Evolutionary conservation across 2,113 vertebrate species (phyloP).

Genomic region (Sinocyclocheilus rhinocerous): DNA sequence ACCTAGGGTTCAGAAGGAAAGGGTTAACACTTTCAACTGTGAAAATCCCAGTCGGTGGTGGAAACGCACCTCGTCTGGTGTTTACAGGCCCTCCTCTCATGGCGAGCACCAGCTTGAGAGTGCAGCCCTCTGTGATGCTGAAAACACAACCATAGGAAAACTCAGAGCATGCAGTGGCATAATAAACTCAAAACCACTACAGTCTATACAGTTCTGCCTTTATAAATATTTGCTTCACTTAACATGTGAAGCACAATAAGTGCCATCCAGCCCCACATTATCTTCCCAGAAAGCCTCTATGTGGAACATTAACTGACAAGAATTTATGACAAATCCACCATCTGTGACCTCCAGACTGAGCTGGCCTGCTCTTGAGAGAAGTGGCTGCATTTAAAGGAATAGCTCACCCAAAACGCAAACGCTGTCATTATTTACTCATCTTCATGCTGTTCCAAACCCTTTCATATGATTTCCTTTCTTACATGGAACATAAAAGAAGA

Average conservation of each 20-base stretch:
- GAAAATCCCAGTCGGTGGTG: not conserved
- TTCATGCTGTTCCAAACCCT: not conserved
- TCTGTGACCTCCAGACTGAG: slow-evolving; percentile 55
- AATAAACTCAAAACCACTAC: slow-evolving; percentile 43
- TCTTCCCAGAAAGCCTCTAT: slow-evolving; percentile 57
- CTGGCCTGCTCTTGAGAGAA: slow-evolving; percentile 47
- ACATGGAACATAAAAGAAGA: not conserved
- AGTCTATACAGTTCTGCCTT: slow-evolving; percentile 18
- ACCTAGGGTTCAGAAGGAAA: not conserved
- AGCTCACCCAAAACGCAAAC: slow-evolving; percentile 14
- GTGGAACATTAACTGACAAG: slow-evolving; percentile 68
- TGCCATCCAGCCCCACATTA: slow-evolving; percentile 32
- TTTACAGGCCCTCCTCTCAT: slow-evolving; percentile 98
- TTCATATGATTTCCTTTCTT: not conserved
- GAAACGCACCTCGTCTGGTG: slow-evolving; percentile 88
- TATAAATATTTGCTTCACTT: slow-evolving; percentile 29
- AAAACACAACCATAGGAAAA: slow-evolving; percentile 50
- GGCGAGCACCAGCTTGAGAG: slow-evolving; percentile 93
- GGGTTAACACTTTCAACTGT: not conserved
- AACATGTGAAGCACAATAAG: slow-evolving; percentile 52
- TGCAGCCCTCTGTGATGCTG: slow-evolving; percentile 97
- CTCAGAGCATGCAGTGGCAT: slow-evolving; percentile 9
- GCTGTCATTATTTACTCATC: not conserved
- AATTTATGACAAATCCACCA: slow-evolving; percentile 62
- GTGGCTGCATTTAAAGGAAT: slow-evolving; percentile 54